A percentile compares a stretch with the other conserved stretches of the same genome.
phyloP scores from a whole-genome alignment of 2,797 vertebrate genomes.

The Chelonia mydas region DNA sequence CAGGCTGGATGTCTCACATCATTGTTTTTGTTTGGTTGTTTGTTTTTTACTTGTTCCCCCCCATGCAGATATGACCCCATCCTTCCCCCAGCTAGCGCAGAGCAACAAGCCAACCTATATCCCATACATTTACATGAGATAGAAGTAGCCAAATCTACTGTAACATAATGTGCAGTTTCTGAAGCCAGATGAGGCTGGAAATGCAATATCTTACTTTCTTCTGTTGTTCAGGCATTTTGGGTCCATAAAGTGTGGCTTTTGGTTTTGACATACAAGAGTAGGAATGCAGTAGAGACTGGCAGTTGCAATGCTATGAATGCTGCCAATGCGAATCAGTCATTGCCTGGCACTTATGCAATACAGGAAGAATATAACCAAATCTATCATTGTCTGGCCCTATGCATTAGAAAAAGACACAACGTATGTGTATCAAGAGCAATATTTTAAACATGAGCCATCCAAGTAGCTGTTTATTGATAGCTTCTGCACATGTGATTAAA shows the following conservation, averaged over 20 bases:
- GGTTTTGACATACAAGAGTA: background rate
- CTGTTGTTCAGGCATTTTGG: background rate
- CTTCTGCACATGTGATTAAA: background rate
- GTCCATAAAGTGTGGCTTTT: background rate
- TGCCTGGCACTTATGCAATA: background rate
- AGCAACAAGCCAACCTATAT: background rate
- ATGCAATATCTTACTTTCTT: background rate
- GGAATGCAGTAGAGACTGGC: background rate
- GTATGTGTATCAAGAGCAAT: background rate
- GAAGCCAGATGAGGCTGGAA: background rate
- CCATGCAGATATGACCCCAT: background rate
- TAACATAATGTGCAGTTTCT: background rate
- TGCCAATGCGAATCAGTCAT: background rate
- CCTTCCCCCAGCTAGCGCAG: background rate
- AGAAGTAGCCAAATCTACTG: background rate
- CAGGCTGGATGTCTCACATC: background rate
- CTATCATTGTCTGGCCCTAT: background rate
- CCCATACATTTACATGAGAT: accelerated
- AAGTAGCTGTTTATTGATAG: background rate
- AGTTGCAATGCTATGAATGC: background rate
- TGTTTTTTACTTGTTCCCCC: no score
- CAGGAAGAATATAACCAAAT: background rate
- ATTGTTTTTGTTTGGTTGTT: background rate
- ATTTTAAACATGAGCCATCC: background rate
- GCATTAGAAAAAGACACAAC: background rate